Evolutionary conservation across 2,888 invertebrate species (phyloP), one percentile per base, ranked within the genome.

Genomic region (Odontothrips loti): DNA sequence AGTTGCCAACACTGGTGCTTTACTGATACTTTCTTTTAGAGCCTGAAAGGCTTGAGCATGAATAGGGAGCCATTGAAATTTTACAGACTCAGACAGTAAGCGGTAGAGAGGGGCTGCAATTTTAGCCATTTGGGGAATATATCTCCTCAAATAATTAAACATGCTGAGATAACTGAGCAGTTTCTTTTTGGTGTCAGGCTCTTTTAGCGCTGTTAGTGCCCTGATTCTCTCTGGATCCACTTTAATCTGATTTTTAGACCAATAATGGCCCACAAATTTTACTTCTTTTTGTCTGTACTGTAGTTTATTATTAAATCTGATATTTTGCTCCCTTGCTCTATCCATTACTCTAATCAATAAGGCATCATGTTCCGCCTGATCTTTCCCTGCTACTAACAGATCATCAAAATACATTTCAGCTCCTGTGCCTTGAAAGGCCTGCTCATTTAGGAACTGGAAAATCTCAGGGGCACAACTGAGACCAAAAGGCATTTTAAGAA

Each of bases 401-500:
- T 63, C 58, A 63, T 63, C 58, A 63, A 63, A 63, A 63, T 63
- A 63, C 4, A 63, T 15, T 63, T 15, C 20, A 15, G 58, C 58
- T 6, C 58, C 58, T 15, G 58, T 63, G 58, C 20, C 58, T 6
- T 63, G 58, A 63, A 63, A 63, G 4, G 20, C 58, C 58, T 63
- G 58, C 6, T 63, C 58, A 63, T 11, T 63, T 20, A 63, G 20
- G 20, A 17, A 63, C 20, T 63, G 79, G 48, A 83, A 84, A 0
- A 82, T 81, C 81, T 84, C 84, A 15, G 83, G 82, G 3, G 83
- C 83, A 47, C 81, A 82, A 0, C 34, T 81, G 0, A 84, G 47
- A 6, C 84, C 84, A 82, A 83, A 84, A 9, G 84, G 83, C 27
- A 84, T 47, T 84, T 81, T 17, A 27, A 34, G 79, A 82, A 84